Base-by-base conservation (phyloP, 2,113 vertebrate genomes). In the Crotophaga sulcirostris region DNA sequence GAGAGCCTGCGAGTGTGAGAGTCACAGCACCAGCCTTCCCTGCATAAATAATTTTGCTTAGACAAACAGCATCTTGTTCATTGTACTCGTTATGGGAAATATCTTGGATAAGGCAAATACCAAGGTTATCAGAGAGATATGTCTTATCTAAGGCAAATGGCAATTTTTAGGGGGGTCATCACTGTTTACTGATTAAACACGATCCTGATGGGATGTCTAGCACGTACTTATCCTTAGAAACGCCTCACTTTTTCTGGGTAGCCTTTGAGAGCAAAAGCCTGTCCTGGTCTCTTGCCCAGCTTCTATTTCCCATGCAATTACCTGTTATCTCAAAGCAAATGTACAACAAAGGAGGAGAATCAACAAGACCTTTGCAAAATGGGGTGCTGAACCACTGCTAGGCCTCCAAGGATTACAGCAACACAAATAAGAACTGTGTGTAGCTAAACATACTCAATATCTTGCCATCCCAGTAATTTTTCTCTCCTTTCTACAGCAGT, bases 41-140 rank as follows among this genome's bases (percentile, higher is more conserved):
- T 90, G 14, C 59, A 58, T 44, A 88, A 93, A 91, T 86, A 94
- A 91, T 94, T 93, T 92, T 89, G 64, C 68, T 91, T 96, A 88
- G 90, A 70, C 83, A 96, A 96, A 96, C 42, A 95, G 18, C 60
- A 74, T 75, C 75, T 64, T 74, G 82, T 69, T 93, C 73, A 67
- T 78, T 87, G 81, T 74, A 56, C 76, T 90, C 1, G 0, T 74
- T 91, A 75, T 54, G 80, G 56, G 75, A 78, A 94, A 86, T 92
- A 92, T 79, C 90, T 95, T 44, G 84, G 77, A 85, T 42, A 91
- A 90, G 64, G 89, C 91, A 97, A 97, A 96, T 95, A 96, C 49
- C 74, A 59, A 96, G 90, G 91, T 97, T 96, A 96, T 97, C 96
- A 77, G 90, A 66, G 59, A 92, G 95, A 95, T 91, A 96, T 44